Conservation (phyloP, 2,797 vertebrate species). For the Benthosema pterotum region DNA sequence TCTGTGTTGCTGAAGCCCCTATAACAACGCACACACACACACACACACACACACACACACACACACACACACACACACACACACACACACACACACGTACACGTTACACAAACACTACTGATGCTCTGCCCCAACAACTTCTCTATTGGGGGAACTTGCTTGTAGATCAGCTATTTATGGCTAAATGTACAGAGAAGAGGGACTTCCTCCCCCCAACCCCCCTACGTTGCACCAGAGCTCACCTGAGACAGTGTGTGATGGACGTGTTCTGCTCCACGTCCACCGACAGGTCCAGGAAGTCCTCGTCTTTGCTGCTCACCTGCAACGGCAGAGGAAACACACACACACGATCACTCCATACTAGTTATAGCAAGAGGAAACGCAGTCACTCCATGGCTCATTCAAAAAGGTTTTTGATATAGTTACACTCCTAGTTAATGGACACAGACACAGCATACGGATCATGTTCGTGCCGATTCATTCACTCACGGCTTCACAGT, state of each 20-base stretch:
- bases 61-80: no score
- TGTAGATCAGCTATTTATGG: no score
- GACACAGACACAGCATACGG: no score
- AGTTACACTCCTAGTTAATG: no score
- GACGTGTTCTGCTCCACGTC: conserved; percentile 95
- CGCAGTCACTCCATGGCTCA: background rate
- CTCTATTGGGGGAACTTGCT: no score
- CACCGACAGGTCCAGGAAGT: conserved; percentile 92
- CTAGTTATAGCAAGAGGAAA: no score
- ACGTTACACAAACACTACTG: background rate
- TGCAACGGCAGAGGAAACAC: conserved; percentile 34
- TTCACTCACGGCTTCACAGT: conserved; percentile 90
- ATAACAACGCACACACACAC: conserved; percentile 26
- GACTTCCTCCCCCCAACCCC: no score
- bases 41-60: conserved; percentile 1
- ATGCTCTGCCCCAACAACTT: no score
- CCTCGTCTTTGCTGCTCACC: conserved; percentile 96
- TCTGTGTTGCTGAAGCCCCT: conserved; percentile 94
- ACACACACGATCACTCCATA: conserved; percentile 5
- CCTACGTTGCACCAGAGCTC: conserved; percentile 14
- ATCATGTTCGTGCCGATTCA: no score
- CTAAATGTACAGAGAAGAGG: no score
- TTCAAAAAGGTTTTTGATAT: no score
- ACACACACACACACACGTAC: conserved; percentile 14
- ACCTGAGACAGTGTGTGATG: conserved; percentile 93